Conservation (phyloP, 2,797 vertebrate species). For the Sphenopsis melanotis region DNA sequence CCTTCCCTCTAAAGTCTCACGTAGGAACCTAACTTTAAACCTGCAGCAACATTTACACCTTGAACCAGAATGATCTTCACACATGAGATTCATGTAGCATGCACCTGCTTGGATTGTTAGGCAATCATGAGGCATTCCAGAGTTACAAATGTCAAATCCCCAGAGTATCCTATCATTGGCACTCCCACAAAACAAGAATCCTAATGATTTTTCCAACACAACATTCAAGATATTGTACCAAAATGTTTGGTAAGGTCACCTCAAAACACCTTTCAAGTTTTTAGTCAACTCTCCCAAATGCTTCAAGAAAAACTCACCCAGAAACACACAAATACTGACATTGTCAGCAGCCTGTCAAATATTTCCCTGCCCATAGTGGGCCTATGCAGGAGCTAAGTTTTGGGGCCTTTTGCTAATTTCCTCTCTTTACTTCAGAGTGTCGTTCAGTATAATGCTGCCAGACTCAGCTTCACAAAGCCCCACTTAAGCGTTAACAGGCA, state of each 20-base stretch:
- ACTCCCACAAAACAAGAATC: not conserved
- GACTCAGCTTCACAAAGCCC: not conserved
- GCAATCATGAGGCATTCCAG: not conserved
- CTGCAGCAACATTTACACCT: not conserved
- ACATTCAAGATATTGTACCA: not conserved
- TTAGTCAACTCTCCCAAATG: not conserved
- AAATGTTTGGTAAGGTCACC: not conserved
- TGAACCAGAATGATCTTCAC: not conserved
- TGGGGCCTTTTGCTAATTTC: not conserved
- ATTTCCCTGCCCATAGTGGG: not conserved
- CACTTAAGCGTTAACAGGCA: not conserved
- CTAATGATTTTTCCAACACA: not conserved
- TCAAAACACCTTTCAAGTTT: not conserved
- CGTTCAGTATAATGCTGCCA: not conserved
- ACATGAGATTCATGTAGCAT: not conserved
- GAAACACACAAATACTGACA: not conserved
- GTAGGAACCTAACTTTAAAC: not conserved
- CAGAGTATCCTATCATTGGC: not conserved
- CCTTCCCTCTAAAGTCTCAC: not conserved
- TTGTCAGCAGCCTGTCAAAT: rapidly evolving
- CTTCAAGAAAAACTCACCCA: not conserved
- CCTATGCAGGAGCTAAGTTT: not conserved
- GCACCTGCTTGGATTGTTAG: not conserved
- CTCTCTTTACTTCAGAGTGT: not conserved
- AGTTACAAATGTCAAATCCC: not conserved